Percentiles rank a stretch among this genome's conserved stretches.
Evolutionary conservation across 2,113 vertebrate genomes (phyloP).

Genomic region (Mohoua ochrocephala): DNA sequence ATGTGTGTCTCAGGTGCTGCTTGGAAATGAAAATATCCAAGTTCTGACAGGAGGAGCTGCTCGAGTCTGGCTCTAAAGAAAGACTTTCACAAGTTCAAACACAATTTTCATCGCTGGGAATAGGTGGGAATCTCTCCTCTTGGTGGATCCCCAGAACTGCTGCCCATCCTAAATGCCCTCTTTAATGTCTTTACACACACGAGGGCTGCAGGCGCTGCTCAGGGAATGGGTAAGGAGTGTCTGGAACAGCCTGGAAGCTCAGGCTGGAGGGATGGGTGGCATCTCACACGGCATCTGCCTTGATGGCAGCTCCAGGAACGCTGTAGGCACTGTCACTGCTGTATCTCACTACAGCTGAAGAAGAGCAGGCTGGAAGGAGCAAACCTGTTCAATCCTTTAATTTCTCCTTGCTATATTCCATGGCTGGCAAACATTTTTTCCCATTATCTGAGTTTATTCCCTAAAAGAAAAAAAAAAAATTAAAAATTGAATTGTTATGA

Average conservation of each 20-base stretch:
- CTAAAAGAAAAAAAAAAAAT: too few species aligned
- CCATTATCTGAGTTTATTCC: neutral
- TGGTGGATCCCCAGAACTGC: neutral
- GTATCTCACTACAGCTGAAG: neutral
- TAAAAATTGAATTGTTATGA: neutral
- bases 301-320: neutral
- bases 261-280: neutral
- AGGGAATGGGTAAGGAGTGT: neutral
- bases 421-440: neutral
- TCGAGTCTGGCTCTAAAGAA: neutral
- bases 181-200: neutral
- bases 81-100: neutral
- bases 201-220: neutral
- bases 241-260: neutral
- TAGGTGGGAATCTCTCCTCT: neutral
- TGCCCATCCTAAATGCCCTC: neutral
- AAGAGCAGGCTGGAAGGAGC: neutral
- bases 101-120: neutral
- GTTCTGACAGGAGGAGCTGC: slow-evolving; percentile 13
- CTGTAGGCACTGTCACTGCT: neutral
- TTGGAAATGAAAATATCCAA: neutral
- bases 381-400: neutral
- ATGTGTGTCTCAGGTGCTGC: neutral
- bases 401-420: neutral
- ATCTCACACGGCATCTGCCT: neutral